Percentiles rank a stretch among this genome's conserved stretches.
Conservation (phyloP, 2,113 vertebrate genomes). For the Pedionomus torquatus region DNA sequence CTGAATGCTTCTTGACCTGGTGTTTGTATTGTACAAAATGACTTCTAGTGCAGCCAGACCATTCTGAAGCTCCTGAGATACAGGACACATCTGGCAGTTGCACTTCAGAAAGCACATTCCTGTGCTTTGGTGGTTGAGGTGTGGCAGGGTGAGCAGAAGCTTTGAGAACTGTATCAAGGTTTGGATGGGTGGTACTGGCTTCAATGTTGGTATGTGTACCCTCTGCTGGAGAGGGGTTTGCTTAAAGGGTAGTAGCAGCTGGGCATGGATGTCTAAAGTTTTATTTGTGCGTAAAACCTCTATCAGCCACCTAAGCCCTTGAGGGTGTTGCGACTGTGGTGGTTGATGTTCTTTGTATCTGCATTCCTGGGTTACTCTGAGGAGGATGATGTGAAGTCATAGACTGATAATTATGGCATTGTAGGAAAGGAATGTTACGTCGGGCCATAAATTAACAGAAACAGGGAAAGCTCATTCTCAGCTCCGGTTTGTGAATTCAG, state of each 20-base stretch:
- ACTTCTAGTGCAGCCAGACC: background rate
- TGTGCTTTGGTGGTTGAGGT: accelerated
- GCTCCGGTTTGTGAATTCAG: background rate
- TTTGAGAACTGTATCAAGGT: accelerated
- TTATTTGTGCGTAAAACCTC: background rate
- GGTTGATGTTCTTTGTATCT: background rate
- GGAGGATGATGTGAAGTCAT: background rate
- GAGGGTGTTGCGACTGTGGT: background rate
- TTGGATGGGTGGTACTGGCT: accelerated
- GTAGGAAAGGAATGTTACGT: slow-evolving; percentile 12
- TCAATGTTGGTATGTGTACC: background rate
- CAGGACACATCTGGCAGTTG: background rate
- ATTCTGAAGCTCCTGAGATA: background rate
- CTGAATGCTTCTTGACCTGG: background rate
- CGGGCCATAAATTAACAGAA: background rate
- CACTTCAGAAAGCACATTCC: background rate
- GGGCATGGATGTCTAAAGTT: background rate
- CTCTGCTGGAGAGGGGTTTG: background rate
- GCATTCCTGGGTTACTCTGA: slow-evolving; percentile 45
- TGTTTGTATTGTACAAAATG: background rate
- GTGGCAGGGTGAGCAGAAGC: background rate
- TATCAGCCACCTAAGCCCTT: background rate
- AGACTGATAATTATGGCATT: slow-evolving; percentile 16
- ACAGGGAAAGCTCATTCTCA: background rate
- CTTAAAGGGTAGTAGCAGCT: background rate